Conservation (phyloP, 2,888 invertebrate genomes). For the Cephus spinipes region DNA sequence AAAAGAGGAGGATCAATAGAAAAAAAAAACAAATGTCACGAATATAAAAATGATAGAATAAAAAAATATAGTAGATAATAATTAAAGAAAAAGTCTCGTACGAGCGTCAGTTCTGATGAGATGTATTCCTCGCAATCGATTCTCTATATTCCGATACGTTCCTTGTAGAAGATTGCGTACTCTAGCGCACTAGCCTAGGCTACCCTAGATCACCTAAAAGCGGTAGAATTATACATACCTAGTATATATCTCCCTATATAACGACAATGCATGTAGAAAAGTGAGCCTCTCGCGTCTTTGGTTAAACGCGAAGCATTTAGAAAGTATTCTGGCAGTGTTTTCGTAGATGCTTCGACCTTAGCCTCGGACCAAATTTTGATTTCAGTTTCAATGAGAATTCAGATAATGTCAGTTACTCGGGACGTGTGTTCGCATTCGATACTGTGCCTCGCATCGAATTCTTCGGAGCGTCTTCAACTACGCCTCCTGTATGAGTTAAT, state of each 20-base stretch:
- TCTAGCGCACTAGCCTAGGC: conserved; percentile 40
- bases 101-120: conserved; percentile 29
- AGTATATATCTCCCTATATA: conserved; percentile 33
- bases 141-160: conserved; percentile 12
- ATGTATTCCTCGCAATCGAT: conserved; percentile 23
- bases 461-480: not conserved
- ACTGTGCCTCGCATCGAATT: not conserved
- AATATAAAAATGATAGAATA: not conserved
- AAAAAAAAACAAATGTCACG: not conserved
- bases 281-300: conserved; percentile 63
- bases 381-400: conserved; percentile 42
- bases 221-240: conserved; percentile 42
- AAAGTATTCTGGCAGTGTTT: conserved; percentile 63
- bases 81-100: conserved; percentile 21
- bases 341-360: conserved; percentile 63
- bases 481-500: not conserved
- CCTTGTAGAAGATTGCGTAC: not conserved
- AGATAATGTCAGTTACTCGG: not conserved
- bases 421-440: not conserved
- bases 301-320: conserved; percentile 64
- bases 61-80: not conserved
- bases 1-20: not conserved
- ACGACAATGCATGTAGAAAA: conserved; percentile 66
- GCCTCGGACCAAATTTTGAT: conserved; percentile 61
- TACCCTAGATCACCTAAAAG: conserved; percentile 47